Base-by-base conservation (phyloP, 1,140 invertebrate genomes). In the Mamestra configurata region DNA sequence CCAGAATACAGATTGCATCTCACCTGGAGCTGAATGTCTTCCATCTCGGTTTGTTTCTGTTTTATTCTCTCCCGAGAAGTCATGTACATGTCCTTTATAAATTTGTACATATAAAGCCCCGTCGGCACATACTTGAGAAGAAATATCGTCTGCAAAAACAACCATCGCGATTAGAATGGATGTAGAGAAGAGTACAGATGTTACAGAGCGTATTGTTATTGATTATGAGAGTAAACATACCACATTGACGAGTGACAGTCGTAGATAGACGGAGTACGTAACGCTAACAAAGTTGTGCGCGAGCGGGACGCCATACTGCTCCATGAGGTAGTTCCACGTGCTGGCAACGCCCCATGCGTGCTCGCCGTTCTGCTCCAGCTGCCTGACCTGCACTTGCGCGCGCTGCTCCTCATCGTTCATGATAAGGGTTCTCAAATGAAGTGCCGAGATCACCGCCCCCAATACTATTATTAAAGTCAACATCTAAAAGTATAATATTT, bases 11-110 rank as follows among this genome's bases (percentile, higher is more conserved):
- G 37, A n/a, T 18, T 10, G 10, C 43, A 43, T 59, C 24, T 51
- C 40, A 93, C 92, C 90, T 94, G 89, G 61, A 95, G 79, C 61
- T 90, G 81, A 79, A 95, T 83, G 18, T 95, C 92, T 72, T 95
- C 91, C 37, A 92, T 37, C 75, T 93, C 89, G 24, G 78, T 83
- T 85, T 90, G 82, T 55, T 91, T 91, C 22, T 82, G 77, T 80
- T 81, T 86, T 40, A 91, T 79, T 57, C 87, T 83, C 43, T 92
- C 85, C 24, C 86, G 83, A 15, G 90, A 91, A 6, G 84, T 83
- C 31, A 78, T 46, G 59, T 91, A 90, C 43, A 90, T 81, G 70
- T 85, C 86, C 71, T 83, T 92, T 64, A 93, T 72, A 37, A 90
- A 86, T 61, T 88, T 92, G 78, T 87, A 88, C 86, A 92, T 82